Percentiles rank a stretch among this genome's conserved stretches.
These are phyloP conservation scores for Coryphaenoides rupestris DNA, from an alignment of 2,113 vertebrate genomes.

Conservation along the genomic window DNA sequence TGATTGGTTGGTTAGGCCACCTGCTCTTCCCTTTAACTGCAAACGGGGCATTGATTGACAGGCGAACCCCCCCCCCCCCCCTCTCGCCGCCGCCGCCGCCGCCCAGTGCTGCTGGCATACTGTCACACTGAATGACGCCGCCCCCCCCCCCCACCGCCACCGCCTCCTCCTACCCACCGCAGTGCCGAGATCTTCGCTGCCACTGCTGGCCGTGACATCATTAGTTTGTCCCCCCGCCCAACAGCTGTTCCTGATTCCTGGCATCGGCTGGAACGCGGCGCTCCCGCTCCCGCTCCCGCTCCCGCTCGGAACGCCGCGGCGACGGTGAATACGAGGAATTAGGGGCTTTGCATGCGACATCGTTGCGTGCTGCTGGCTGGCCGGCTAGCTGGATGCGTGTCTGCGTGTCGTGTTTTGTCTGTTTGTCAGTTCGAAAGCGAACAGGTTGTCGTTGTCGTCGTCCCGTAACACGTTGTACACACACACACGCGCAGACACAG, in stretches of 20 bases:
- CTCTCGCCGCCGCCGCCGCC: no score
- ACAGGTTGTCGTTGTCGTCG: no score
- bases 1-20: conserved; percentile 71
- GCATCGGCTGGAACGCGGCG: conserved; percentile 33
- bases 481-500: no score
- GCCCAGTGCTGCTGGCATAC: conserved; percentile 46
- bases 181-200: conserved; percentile 50
- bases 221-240: conserved; percentile 61
- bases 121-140: conserved; percentile 61
- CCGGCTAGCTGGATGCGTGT: neutral
- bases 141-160: no score
- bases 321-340: conserved; percentile 50
- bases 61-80: conserved; percentile 60
- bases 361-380: no score
- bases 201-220: conserved; percentile 62
- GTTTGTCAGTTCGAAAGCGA: no score
- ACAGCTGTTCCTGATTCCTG: conserved; percentile 57
- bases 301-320: no score
- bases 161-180: no score
- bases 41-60: conserved; percentile 66
- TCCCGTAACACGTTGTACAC: no score
- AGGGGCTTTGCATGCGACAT: conserved; percentile 13
- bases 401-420: no score
- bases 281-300: no score
- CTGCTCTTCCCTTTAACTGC: conserved; percentile 48